Evolutionary conservation across 35 echinoderm and acorn worm genomes (phyloP), one percentile per base, ranked within the genome.

Genomic region (Acanthaster planci): DNA sequence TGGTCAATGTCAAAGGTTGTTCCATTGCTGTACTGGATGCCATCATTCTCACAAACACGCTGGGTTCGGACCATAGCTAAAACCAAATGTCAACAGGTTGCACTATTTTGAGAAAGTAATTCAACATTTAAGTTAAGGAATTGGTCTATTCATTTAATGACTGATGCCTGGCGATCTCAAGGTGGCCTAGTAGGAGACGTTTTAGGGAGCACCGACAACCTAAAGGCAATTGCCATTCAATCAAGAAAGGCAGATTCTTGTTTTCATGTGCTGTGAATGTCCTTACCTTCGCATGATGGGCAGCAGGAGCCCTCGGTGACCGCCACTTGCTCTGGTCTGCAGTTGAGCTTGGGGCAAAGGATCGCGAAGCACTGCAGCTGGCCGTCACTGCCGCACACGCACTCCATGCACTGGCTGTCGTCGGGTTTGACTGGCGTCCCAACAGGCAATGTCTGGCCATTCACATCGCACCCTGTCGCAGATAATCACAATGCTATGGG

Each of bases 361-460:
- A 93, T 89, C 0, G 92, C 86, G 54, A 85, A 79, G 81, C 92
- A 93, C 10, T 88, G 54, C 40, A 92, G 64, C n/a, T 17, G n/a
- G n/a, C 75, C 76, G 27, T 82, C 55, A 31, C 23, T 34, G 34
- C 76, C 54, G 81, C 92, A 93, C 23, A 88, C 34, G 38, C 92
- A 93, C 34, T 93, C 86, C 82, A 93, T 88, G 44, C 92, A 93
- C 12, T 84, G 76, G 44, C 36, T 84, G 18, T 83, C 81, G 23
- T 83, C 26, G 7, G 81, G 81, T 59, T 83, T 83, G n/a, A 57
- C 27, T 5, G 35, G 29, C 36, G 52, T n/a, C 19, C 81, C 81
- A 32, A 56, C 81, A 35, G 10, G n/a, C 35, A 58, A 38, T 19
- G 56, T 32, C 53, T 16, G 53, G 18, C 52, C 30, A 36, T 57